A percentile compares a stretch with the other conserved stretches of the same genome.
These are phyloP conservation scores for Zoroaster sp. DNA, from an alignment of 53 echinoderm and acorn worm species.

Conservation along the genomic window DNA sequence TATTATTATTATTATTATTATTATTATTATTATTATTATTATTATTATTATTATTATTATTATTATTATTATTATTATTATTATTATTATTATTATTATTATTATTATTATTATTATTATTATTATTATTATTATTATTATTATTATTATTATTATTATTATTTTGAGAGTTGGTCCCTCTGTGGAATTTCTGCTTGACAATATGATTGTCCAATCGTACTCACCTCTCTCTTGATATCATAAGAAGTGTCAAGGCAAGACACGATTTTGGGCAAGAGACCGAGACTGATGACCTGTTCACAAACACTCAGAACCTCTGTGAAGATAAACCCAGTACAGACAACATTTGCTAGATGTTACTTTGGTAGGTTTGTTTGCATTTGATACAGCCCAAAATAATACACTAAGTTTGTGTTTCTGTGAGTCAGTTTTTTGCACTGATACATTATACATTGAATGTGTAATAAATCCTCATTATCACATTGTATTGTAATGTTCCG, in stretches of 20 bases:
- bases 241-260: conserved; percentile 33
- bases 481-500: too few relatives aligned
- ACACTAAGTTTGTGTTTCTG: too few relatives aligned
- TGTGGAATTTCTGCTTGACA: too few relatives aligned
- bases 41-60: neutral
- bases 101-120: neutral
- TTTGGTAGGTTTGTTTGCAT: too few relatives aligned
- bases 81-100: neutral
- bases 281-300: conserved; percentile 7
- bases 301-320: conserved; percentile 39
- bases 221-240: conserved; percentile 70
- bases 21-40: neutral
- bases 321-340: neutral
- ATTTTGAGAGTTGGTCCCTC: too few relatives aligned
- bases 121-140: neutral
- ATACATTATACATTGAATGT: too few relatives aligned
- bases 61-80: neutral
- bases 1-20: neutral
- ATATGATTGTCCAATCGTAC: neutral
- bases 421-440: too few relatives aligned
- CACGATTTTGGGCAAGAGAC: conserved; percentile 31
- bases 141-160: neutral
- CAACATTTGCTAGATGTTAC: too few relatives aligned
- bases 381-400: too few relatives aligned
- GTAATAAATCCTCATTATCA: too few relatives aligned